These are phyloP conservation scores for Stichodactyla mertensii DNA, from an alignment of 64 coral and sea anemone species.

Conservation along the genomic window DNA sequence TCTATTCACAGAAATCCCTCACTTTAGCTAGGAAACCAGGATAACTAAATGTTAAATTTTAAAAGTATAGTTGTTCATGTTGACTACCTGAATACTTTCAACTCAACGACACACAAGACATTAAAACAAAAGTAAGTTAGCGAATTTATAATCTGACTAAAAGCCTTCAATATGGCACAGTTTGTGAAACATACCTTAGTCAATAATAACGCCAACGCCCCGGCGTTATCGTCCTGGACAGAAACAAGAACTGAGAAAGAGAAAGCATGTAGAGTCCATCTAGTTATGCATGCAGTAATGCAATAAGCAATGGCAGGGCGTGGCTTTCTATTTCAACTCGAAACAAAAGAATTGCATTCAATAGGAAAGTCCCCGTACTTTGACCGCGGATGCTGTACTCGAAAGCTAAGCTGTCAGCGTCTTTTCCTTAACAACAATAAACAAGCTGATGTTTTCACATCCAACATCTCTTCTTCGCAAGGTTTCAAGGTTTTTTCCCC, in stretches of 20 bases:
- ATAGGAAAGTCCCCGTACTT: slow-evolving; percentile 9
- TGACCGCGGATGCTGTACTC: slow-evolving; percentile 1
- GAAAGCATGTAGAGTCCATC: not conserved
- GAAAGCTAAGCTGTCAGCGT: slow-evolving; percentile 9
- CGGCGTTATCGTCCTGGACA: not conserved
- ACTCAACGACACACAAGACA: too few species aligned
- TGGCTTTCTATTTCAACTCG: not conserved
- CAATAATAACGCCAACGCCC: too few species aligned
- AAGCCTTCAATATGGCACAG: too few species aligned
- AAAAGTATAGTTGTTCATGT: too few species aligned
- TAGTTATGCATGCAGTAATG: not conserved
- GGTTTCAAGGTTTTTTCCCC: not conserved
- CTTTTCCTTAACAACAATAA: slow-evolving; percentile 3
- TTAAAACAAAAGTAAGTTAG: too few species aligned
- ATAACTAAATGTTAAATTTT: too few species aligned
- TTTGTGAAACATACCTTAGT: too few species aligned
- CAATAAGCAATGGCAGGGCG: not conserved
- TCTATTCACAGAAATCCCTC: too few species aligned
- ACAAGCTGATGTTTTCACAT: slow-evolving; percentile 14
- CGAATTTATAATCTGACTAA: too few species aligned
- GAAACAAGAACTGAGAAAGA: not conserved
- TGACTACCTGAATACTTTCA: too few species aligned
- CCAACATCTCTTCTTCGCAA: not conserved
- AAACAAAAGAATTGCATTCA: not conserved
- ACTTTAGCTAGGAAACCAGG: too few species aligned